phyloP scores from a whole-genome alignment of 2,113 vertebrate genomes.

The Otolemur garnettii region DNA sequence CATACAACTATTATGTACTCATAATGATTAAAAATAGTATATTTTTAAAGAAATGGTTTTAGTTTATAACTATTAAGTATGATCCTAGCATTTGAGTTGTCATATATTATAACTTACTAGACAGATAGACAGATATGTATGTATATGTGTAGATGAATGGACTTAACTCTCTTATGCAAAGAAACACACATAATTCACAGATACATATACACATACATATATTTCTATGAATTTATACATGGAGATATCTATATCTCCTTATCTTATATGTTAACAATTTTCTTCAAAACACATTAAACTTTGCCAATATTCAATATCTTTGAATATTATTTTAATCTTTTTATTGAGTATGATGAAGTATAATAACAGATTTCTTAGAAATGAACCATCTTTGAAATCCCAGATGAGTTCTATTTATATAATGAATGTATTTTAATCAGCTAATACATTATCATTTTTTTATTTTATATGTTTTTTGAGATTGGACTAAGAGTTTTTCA shows the following conservation, averaged over 20 bases:
- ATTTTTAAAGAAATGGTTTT: neutral
- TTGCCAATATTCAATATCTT: neutral
- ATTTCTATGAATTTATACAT: neutral
- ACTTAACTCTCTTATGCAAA: neutral
- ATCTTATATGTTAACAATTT: neutral
- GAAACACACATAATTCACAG: neutral
- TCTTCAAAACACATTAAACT: neutral
- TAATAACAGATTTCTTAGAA: conserved; percentile 1
- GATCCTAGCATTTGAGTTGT: neutral
- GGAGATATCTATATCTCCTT: neutral
- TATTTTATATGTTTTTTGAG: neutral
- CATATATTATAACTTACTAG: neutral
- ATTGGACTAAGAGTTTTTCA: neutral
- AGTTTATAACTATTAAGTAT: neutral
- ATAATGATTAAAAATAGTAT: no score
- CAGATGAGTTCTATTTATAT: neutral
- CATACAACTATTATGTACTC: no score
- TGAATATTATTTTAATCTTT: neutral
- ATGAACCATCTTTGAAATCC: neutral
- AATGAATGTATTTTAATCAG: neutral
- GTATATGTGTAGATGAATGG: neutral
- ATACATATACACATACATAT: neutral
- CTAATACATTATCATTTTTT: neutral
- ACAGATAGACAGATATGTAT: neutral
- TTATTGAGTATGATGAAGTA: neutral